A percentile compares a stretch with the other conserved stretches of the same genome.
Evolutionary conservation across 92 coral and sea anemone genomes (phyloP).

Genomic region (Epizoanthus stellaris): DNA sequence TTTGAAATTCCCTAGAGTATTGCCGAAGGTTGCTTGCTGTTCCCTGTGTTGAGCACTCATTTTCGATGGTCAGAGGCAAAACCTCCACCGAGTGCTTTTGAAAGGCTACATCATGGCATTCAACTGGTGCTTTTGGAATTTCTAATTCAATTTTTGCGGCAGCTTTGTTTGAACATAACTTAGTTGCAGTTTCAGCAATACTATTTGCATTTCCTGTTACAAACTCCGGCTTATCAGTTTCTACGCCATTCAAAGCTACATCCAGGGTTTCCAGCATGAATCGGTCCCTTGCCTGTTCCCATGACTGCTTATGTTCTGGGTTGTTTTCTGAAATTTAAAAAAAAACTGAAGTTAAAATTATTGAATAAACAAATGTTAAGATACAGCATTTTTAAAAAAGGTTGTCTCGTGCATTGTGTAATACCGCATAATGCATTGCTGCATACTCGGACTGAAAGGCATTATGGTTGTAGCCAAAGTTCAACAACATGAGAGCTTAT

Average conservation of each 20-base stretch:
- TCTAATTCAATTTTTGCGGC: background rate
- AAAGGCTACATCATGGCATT: background rate
- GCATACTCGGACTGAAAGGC: too few species aligned
- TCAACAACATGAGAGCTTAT: too few species aligned
- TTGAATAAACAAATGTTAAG: too few species aligned
- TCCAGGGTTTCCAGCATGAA: slow-evolving; percentile 11
- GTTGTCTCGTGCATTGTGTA: too few species aligned
- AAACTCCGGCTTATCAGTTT: background rate
- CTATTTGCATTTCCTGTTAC: background rate
- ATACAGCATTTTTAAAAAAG: too few species aligned
- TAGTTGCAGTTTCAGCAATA: background rate
- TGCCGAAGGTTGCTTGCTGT: slow-evolving; percentile 31
- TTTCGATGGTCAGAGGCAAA: slow-evolving; percentile 33
- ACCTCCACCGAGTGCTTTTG: slow-evolving; percentile 9
- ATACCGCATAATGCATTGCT: too few species aligned
- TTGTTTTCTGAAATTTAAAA: slow-evolving; percentile 9
- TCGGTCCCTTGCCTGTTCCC: background rate
- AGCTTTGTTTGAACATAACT: too few species aligned
- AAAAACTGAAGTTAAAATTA: background rate
- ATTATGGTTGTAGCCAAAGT: too few species aligned
- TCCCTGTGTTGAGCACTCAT: slow-evolving; percentile 25
- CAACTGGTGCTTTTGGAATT: slow-evolving; percentile 6
- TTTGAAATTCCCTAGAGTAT: slow-evolving; percentile 29
- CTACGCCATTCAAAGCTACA: slow-evolving; percentile 1
- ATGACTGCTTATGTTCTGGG: background rate